phyloP scores from a whole-genome alignment of 2,888 invertebrate genomes.

The Salticus scenicus region DNA sequence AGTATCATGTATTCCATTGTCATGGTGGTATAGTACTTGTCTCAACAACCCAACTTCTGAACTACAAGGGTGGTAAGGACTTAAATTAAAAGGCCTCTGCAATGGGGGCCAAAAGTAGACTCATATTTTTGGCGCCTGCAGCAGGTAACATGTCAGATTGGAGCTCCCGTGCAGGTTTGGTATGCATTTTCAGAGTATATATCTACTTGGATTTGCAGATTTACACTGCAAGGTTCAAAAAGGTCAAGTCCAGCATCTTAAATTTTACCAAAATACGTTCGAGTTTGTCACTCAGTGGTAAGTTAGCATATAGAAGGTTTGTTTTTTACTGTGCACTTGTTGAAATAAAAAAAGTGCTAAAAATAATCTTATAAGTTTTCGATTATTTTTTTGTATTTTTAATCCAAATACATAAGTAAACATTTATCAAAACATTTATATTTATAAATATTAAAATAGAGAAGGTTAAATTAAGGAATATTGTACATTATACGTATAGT shows the following conservation, averaged over 20 bases:
- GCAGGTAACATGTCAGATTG: conserved; percentile 54
- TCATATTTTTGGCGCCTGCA: conserved; percentile 65
- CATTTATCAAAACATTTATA: too few relatives aligned
- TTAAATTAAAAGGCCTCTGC: conserved; percentile 19
- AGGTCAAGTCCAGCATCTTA: conserved; percentile 27
- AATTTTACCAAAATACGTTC: conserved; percentile 1
- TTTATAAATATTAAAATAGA: too few relatives aligned
- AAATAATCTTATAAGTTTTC: too few relatives aligned
- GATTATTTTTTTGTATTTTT: too few relatives aligned
- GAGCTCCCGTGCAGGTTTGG: conserved; percentile 46
- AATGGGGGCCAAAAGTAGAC: conserved; percentile 30
- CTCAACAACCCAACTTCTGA: neutral
- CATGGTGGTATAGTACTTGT: conserved; percentile 11
- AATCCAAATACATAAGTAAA: too few relatives aligned
- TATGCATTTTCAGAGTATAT: conserved; percentile 24
- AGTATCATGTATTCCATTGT: conserved; percentile 23
- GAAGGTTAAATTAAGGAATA: too few relatives aligned
- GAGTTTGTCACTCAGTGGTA: too few relatives aligned
- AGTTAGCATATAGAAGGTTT: too few relatives aligned
- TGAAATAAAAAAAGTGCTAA: too few relatives aligned
- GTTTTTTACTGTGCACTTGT: too few relatives aligned
- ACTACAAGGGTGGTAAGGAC: conserved; percentile 5
- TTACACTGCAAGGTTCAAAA: conserved; percentile 39
- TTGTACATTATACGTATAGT: too few relatives aligned
- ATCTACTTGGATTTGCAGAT: conserved; percentile 42